phyloP scores from a whole-genome alignment of 2,888 invertebrate species.

The Parasteatoda lunata region DNA sequence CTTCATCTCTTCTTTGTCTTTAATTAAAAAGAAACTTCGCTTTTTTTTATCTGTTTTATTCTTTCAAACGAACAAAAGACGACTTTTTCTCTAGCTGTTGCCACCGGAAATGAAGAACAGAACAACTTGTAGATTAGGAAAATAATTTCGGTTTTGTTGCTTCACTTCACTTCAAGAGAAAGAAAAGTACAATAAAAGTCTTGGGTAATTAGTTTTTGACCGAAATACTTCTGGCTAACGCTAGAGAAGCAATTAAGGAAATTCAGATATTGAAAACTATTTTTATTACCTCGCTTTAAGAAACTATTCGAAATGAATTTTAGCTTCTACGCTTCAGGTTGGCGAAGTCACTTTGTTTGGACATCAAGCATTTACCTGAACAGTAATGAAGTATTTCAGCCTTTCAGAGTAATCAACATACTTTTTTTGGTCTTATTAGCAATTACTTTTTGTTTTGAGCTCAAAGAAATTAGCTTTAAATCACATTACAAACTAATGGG shows the following conservation, averaged over 20 bases:
- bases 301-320: not conserved
- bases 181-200: not conserved
- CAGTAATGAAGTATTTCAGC: too few species aligned
- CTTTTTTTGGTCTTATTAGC: too few species aligned
- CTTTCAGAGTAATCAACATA: too few species aligned
- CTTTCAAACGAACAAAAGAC: not conserved
- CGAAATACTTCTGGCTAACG: not conserved
- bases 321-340: not conserved
- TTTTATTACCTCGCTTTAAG: constrained; percentile 1
- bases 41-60: not conserved
- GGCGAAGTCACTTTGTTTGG: too few species aligned
- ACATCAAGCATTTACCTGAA: too few species aligned
- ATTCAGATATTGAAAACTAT: constrained; percentile 2
- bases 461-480: too few species aligned
- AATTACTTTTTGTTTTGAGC: too few species aligned
- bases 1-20: not conserved
- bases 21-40: constrained; percentile 1
- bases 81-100: not conserved
- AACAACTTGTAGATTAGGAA: constrained; percentile 5
- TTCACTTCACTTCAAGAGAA: not conserved
- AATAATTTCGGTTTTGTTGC: constrained; percentile 3
- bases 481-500: too few species aligned
- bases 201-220: not conserved
- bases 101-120: constrained; percentile 5
- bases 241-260: not conserved